Percentiles rank a stretch among this genome's conserved stretches.
Evolutionary conservation across 92 coral and sea anemone species (phyloP).

Genomic region (Pocillopora meandrina): DNA sequence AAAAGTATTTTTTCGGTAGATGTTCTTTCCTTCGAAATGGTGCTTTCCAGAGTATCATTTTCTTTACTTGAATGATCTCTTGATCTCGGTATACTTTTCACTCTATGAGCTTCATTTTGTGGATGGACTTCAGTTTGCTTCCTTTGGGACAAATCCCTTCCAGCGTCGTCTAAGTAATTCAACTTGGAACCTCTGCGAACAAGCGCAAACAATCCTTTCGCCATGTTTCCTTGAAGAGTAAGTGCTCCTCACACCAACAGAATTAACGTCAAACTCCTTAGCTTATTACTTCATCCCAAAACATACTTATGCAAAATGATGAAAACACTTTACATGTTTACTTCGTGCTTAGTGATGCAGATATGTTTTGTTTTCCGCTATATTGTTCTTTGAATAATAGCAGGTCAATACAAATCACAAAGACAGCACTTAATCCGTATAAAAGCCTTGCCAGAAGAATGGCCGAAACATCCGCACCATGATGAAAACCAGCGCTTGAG

Average conservation of each 20-base stretch:
- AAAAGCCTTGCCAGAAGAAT: not conserved
- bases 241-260: not conserved
- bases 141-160: not conserved
- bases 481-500: too few species aligned
- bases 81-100: not conserved
- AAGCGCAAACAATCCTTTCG: slow-evolving; percentile 34
- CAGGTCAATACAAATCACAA: not conserved
- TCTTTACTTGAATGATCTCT: not conserved
- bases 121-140: not conserved
- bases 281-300: not conserved
- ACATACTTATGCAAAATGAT: slow-evolving; percentile 23
- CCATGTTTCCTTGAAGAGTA: not conserved
- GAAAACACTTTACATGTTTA: slow-evolving; percentile 24
- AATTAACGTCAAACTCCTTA: not conserved
- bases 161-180: slow-evolving; percentile 29
- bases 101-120: slow-evolving; percentile 2
- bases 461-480: not conserved
- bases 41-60: not conserved
- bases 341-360: slow-evolving; percentile 24
- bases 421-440: not conserved
- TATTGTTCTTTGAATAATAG: slow-evolving; percentile 10
- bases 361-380: not conserved
- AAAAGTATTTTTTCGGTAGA: not conserved
- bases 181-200: slow-evolving; percentile 35
- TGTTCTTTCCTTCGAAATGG: not conserved